Percentiles rank a stretch among this genome's conserved stretches.
Evolutionary conservation across 2,797 vertebrate genomes (phyloP).

Genomic region (Peromyscus eremicus): DNA sequence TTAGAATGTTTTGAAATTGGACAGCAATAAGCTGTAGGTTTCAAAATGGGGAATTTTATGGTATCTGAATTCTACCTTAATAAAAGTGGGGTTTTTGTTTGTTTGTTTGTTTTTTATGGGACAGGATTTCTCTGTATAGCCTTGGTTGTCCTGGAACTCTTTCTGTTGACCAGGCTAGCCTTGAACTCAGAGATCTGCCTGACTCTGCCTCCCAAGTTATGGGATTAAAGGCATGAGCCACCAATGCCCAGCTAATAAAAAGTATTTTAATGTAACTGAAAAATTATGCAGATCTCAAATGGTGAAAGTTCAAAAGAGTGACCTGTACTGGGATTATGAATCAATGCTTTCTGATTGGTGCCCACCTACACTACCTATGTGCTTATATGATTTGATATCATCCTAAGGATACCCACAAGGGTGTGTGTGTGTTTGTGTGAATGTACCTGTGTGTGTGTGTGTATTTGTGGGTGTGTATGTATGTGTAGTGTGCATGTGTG

Average conservation of each 20-base stretch:
- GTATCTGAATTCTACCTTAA: constrained; percentile 46
- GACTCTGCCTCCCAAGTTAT: neutral
- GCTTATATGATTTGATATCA: neutral
- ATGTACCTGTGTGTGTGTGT: neutral
- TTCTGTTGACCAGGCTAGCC: neutral
- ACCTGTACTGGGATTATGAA: neutral
- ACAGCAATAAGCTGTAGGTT: neutral
- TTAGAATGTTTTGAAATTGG: neutral
- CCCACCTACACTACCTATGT: neutral
- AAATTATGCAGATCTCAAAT: neutral
- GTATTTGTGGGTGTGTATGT: neutral
- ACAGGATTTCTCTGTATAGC: neutral
- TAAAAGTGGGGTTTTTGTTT: neutral
- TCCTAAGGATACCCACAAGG: neutral
- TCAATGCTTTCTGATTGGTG: constrained; percentile 19
- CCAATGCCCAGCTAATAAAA: neutral
- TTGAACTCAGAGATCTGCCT: neutral
- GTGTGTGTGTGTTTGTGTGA: neutral
- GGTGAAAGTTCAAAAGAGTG: constrained; percentile 14
- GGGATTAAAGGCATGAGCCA: neutral
- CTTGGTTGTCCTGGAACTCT: neutral
- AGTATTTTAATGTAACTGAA: constrained; percentile 25
- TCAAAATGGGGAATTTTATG: constrained; percentile 23
- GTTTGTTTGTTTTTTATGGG: neutral
- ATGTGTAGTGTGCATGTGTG: neutral